Base-by-base conservation (phyloP, 2,797 vertebrate species). In the Anabacerthia variegaticeps region DNA sequence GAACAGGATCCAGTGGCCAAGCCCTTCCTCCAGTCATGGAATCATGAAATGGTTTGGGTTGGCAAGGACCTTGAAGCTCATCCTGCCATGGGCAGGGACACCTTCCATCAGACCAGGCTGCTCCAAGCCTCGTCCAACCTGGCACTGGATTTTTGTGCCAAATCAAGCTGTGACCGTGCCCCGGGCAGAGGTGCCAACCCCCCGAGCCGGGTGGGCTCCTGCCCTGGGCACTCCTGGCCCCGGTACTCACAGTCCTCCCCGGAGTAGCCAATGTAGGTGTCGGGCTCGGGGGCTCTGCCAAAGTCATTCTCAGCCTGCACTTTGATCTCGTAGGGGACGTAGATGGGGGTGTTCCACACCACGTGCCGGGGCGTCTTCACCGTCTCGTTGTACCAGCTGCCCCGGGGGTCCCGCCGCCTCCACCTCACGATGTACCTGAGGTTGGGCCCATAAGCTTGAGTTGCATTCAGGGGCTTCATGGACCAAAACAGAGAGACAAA, bases 191-290 rank as follows among this genome's bases (percentile, higher is more conserved):
- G 48, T 26, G 22, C 44, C 43, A 41, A 51, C 49, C 26, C 49
- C 3, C 26, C 5, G 49, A 51, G 49, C 52, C 19, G 19, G 52
- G 30, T 32, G 52, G 52, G 30, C 16, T 54, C 26, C 65, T 3
- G 0, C 41, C 43, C 59, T 3, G 4, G 4, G 51, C 51, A 54
- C 52, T 54, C 7, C 2, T 0, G 14, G 6, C 12, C 59, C 12
- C n/a, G 5, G 43, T 95, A 99, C 99, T 99, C 97, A 99, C 99
- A 98, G 97, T 99, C 99, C 97, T 99, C 99, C 81, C 99, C 99
- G 0, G 99, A 99, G 36, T 98, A 99, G 54, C 99, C 99, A 13
- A 98, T 98, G 92, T 98, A 81, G 9, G 98, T 93, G 39, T 98
- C 98, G 1, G 99, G 99, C 97, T 99, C 98, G 0, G 98, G 98